Conservation (phyloP, 2,888 invertebrate species). For the Pedicia rivosa region DNA sequence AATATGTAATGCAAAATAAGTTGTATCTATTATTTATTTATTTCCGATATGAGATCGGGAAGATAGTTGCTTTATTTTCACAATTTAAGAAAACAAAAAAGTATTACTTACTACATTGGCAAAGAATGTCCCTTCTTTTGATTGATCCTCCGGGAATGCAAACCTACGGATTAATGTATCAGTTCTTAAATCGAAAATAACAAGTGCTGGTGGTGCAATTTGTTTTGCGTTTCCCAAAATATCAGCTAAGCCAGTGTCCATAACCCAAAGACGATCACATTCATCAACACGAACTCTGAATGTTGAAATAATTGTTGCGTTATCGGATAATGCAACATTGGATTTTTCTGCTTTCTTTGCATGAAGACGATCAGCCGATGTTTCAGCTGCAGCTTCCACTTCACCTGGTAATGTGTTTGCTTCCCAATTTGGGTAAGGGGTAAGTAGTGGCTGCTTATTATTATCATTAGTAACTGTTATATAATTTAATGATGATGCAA, state of each 20-base stretch:
- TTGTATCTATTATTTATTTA: too few relatives aligned
- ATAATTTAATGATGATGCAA: slow-evolving; percentile 53
- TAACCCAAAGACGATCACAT: slow-evolving; percentile 68
- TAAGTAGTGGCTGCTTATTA: slow-evolving; percentile 50
- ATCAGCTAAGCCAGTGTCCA: slow-evolving; percentile 64
- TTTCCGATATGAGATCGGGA: too few relatives aligned
- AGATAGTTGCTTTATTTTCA: neutral
- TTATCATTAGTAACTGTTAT: slow-evolving; percentile 36
- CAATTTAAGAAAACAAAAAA: neutral
- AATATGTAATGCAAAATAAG: too few relatives aligned
- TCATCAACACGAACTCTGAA: slow-evolving; percentile 57
- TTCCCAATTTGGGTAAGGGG: slow-evolving; percentile 61
- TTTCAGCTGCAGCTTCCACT: slow-evolving; percentile 20
- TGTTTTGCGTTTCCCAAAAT: slow-evolving; percentile 50
- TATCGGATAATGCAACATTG: slow-evolving; percentile 33
- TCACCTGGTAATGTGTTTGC: slow-evolving; percentile 59
- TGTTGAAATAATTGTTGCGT: slow-evolving; percentile 50
- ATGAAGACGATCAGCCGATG: slow-evolving; percentile 18
- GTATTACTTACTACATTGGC: slow-evolving; percentile 53
- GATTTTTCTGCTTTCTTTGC: slow-evolving; percentile 28
- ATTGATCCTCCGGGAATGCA: slow-evolving; percentile 45
- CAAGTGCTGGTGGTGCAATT: slow-evolving; percentile 45
- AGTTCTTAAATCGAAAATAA: slow-evolving; percentile 59
- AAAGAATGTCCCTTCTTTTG: slow-evolving; percentile 61
- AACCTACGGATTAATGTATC: slow-evolving; percentile 53